phyloP scores from a whole-genome alignment of 2,888 invertebrate species.

The Perizoma flavofasciatum region DNA sequence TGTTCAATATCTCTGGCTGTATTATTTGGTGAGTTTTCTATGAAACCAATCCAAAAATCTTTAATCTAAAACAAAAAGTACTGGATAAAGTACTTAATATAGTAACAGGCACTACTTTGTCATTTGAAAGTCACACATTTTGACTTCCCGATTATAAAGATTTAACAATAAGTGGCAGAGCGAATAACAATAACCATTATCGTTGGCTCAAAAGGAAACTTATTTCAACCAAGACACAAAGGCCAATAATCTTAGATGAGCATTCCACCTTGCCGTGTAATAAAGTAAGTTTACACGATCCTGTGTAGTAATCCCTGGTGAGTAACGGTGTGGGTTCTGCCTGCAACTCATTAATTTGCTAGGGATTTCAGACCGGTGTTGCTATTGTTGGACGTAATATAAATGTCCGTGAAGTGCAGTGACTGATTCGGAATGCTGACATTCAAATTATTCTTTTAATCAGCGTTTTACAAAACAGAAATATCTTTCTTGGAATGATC shows the following conservation, averaged over 20 bases:
- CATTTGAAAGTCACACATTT: too few species aligned
- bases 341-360: conserved; percentile 61
- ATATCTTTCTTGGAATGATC: too few species aligned
- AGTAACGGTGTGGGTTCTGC: conserved; percentile 52
- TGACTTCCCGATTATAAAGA: too few species aligned
- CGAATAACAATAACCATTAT: conserved; percentile 4
- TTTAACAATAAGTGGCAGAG: too few species aligned
- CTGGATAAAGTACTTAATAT: too few species aligned
- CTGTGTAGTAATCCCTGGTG: conserved; percentile 55
- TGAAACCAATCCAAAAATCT: too few species aligned
- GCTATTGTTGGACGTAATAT: conserved; percentile 13
- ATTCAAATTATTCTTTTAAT: not conserved
- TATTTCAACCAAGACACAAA: conserved; percentile 22
- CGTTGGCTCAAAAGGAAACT: conserved; percentile 17
- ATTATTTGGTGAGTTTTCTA: too few species aligned
- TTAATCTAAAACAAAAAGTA: too few species aligned
- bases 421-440: conserved; percentile 2
- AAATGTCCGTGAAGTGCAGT: not conserved
- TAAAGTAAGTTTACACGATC: conserved; percentile 54
- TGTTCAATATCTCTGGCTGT: too few species aligned
- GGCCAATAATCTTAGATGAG: conserved; percentile 34
- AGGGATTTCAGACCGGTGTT: conserved; percentile 48
- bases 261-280: conserved; percentile 40
- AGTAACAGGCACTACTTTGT: too few species aligned
- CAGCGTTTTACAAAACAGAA: too few species aligned